Evolutionary conservation across 35 echinoderm and acorn worm genomes (phyloP), one percentile per base, ranked within the genome.

Genomic region (Heliocidaris erythrogramma): DNA sequence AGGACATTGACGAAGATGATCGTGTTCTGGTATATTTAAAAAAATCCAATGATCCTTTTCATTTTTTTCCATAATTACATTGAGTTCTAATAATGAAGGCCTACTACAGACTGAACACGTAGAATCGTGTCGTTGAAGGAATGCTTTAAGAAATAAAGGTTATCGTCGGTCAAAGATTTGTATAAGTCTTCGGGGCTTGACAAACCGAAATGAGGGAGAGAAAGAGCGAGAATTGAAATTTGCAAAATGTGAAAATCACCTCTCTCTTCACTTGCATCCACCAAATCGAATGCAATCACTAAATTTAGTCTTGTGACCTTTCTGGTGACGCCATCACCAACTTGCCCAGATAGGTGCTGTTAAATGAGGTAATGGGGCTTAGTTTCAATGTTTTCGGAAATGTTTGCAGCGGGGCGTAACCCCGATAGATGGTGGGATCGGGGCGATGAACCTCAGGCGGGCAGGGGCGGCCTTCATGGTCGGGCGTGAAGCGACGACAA

Each of bases 381-480:
- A 92, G 91, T 92, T 92, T 92, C 91, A 92, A 92, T 92, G 91
- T 92, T 92, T 92, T 92, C 91, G 91, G 91, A 92, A 92, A 92
- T 92, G 91, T 92, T 59, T 30, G 48, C 91, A 92, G 9, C 50
- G 91, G 91, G 50, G 91, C 91, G 49, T 30, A 89, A 92, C 91
- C 91, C 91, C 91, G 49, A 92, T 92, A 92, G 91, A 92, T 92
- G 91, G 48, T 92, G 49, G 91, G 48, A 30, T 13, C 14, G 29
- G 50, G 91, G 91, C 91, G 31, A 52, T 92, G 91, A 92, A 92
- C 91, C 49, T 48, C 49, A 32, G 91, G 31, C n/a, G 91, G 50
- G 91, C 49, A 48, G n/a, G 91, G 48, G 48, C 91, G 91, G 48
- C 91, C 91, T 92, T 92, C 91, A 92, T 59, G 91, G 31, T 92